Base-by-base conservation (phyloP, 1,140 invertebrate species). In the Papilio polyxenes region DNA sequence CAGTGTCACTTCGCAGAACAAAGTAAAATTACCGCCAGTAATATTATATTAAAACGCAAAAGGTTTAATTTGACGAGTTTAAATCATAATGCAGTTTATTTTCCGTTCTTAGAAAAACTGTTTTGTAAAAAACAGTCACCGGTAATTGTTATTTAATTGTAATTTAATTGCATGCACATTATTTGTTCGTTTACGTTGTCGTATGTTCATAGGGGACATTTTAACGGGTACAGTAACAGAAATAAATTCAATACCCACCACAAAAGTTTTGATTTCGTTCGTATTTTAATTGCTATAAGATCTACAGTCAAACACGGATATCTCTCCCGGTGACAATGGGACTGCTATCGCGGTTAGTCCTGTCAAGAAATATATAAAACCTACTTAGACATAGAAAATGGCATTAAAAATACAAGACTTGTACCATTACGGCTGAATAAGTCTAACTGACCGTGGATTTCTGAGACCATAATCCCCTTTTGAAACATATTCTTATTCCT, bases 61-160 rank as follows among this genome's bases (percentile, higher is more conserved):
- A 53, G 75, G 48, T 53, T 77, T 53, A 77, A 77, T 77, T 51
- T 53, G 75, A 77, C 15, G 23, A 15, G 51, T 77, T 51, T 77
- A 77, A 77, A 77, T 77, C 17, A 56, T 31, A 77, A 77, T 53
- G 75, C 31, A 77, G 13, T 77, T 72, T 77, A 23, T 56, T 77
- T 77, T 31, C n/a, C 17, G 49, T 77, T 53, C 48, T 51, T 77
- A 53, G 75, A 77, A 53, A 23, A 17, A 77, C 44, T 23, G 75
- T 59, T 59, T 17, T 31, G 75, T 77, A 77, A 48, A 20, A 69
- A 80, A 65, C 40, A 65, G 48, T 65, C 78, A 40, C 23, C 62
- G 78, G 56, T 80, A 65, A 80, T 80, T 80, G 78, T 80, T 80
- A 80, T 80, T 69, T 80, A 80, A 80, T 80, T 80, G 77, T 65